Conservation (phyloP, 1,140 invertebrate species). For the Wiebesia pumilae region DNA sequence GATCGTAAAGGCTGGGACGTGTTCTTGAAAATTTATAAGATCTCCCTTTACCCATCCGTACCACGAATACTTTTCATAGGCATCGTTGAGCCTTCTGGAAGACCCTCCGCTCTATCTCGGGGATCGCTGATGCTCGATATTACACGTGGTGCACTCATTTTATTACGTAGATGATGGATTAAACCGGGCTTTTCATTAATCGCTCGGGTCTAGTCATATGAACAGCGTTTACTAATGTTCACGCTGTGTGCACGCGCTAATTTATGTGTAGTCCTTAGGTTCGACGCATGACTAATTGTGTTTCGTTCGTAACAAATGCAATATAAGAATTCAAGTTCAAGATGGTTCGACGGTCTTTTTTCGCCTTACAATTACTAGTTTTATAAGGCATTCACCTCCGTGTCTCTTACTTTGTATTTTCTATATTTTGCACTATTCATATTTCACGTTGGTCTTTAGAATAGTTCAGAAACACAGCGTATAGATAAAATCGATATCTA, state of each 20-base stretch:
- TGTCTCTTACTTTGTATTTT: background rate
- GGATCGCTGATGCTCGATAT: background rate
- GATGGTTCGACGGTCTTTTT: no score
- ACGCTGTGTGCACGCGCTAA: no score
- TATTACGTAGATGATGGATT: background rate
- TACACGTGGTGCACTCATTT: background rate
- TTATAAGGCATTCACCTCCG: background rate
- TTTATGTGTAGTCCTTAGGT: no score
- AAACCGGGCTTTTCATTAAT: background rate
- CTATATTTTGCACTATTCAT: no score
- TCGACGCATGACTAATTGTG: background rate
- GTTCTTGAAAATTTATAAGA: constrained; percentile 39
- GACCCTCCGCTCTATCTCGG: background rate
- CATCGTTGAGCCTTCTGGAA: background rate
- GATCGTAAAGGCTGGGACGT: constrained; percentile 10
- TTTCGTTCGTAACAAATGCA: background rate
- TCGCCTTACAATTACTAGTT: background rate
- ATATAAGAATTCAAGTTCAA: background rate
- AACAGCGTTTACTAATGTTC: no score
- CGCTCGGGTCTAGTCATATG: no score
- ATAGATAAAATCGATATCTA: no score
- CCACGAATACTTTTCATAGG: background rate
- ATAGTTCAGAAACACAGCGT: no score
- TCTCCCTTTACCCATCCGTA: background rate
- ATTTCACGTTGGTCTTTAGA: no score